phyloP scores from a whole-genome alignment of 2,888 invertebrate species.

The Lamellibrachia satsuma region DNA sequence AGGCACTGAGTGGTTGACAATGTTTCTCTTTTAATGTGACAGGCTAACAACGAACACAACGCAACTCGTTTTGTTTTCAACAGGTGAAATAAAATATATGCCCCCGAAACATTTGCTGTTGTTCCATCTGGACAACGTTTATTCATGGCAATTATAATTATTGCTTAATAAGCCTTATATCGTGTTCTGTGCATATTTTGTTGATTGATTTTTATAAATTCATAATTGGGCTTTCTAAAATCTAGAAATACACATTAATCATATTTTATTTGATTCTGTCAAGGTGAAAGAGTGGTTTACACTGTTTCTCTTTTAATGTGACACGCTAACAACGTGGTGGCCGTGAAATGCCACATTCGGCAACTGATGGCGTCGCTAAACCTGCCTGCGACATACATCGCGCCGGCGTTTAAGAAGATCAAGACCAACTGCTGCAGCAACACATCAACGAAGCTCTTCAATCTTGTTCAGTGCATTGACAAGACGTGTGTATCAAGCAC shows the following conservation, averaged over 20 bases:
- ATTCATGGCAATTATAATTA: background rate
- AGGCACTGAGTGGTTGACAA: too few species aligned
- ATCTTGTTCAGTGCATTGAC: too few species aligned
- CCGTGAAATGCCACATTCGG: constrained; percentile 17
- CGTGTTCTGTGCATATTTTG: background rate
- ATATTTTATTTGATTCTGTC: background rate
- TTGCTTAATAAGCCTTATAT: background rate
- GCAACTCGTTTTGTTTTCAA: too few species aligned
- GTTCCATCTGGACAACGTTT: background rate
- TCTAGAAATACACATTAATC: background rate
- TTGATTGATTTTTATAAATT: background rate
- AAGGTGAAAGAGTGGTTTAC: constrained; percentile 10
- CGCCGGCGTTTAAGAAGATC: background rate
- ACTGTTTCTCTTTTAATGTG: too few species aligned
- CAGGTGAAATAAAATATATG: background rate
- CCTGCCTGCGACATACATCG: background rate
- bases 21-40: too few species aligned
- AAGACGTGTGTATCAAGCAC: background rate
- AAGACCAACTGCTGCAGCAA: background rate
- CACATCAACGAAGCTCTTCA: too few species aligned
- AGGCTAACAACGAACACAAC: too few species aligned
- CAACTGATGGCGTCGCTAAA: background rate
- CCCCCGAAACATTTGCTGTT: background rate
- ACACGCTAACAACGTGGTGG: too few species aligned
- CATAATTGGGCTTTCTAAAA: background rate